These are phyloP conservation scores for Penaeus indicus DNA, from an alignment of 1,140 invertebrate genomes.

Conservation along the genomic window DNA sequence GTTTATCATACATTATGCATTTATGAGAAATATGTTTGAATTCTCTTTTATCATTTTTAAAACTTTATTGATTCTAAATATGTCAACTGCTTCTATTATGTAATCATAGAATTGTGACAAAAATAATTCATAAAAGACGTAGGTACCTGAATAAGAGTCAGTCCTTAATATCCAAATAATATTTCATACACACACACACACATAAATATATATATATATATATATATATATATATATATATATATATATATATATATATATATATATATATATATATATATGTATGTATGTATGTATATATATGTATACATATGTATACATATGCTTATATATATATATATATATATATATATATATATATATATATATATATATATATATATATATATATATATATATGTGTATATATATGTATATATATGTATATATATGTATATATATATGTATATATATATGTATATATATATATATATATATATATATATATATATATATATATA, in stretches of 20 bases:
- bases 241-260: slow-evolving; percentile 32
- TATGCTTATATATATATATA: slow-evolving; percentile 36
- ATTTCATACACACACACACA: neutral
- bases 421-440: neutral
- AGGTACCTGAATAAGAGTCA: neutral
- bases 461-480: neutral
- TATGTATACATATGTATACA: slow-evolving; percentile 30
- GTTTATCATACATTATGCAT: neutral
- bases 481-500: neutral
- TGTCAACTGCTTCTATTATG: neutral
- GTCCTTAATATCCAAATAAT: neutral
- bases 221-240: slow-evolving; percentile 16
- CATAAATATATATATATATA: no score
- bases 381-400: slow-evolving; percentile 16
- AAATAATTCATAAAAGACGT: neutral
- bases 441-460: neutral
- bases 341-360: slow-evolving; percentile 29
- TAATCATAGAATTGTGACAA: neutral
- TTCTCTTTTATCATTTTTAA: neutral
- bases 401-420: neutral
- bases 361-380: slow-evolving; percentile 27
- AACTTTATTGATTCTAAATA: neutral
- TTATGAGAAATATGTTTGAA: neutral
- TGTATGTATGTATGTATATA: slow-evolving; percentile 32
- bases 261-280: slow-evolving; percentile 42